Evolutionary conservation across 2,113 vertebrate species (phyloP).

Genomic region (Pterophyllum scalare): DNA sequence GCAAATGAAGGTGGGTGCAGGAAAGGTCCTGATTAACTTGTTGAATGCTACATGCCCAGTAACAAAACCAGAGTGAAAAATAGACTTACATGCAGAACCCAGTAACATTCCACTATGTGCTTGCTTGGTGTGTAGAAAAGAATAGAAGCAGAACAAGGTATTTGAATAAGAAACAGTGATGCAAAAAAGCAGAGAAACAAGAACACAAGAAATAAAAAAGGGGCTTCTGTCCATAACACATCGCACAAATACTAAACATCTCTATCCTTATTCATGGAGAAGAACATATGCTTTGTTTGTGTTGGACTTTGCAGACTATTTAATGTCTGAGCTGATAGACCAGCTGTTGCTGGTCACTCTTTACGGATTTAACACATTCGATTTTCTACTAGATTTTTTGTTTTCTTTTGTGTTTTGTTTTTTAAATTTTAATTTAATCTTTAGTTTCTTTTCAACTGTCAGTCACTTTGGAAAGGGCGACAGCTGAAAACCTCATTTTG

Average conservation of each 20-base stretch:
- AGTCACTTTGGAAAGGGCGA: not conserved
- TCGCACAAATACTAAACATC: not conserved
- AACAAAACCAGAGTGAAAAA: not conserved
- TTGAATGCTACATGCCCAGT: not conserved
- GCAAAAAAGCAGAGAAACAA: too few species aligned
- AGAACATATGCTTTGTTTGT: not conserved
- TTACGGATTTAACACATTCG: too few species aligned
- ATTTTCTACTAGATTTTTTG: not conserved
- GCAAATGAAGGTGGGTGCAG: not conserved
- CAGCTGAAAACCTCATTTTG: too few species aligned
- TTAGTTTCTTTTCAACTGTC: constrained; percentile 23
- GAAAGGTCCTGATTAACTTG: not conserved
- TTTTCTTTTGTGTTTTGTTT: not conserved
- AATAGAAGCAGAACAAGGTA: not conserved
- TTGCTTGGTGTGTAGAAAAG: not conserved
- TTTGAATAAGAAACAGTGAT: too few species aligned
- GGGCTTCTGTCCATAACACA: too few species aligned
- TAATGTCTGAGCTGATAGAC: not conserved
- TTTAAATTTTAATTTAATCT: constrained; percentile 5
- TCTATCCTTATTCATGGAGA: not conserved
- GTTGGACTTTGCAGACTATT: not conserved
- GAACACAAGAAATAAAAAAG: too few species aligned
- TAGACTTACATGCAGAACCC: not conserved
- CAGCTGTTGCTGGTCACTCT: not conserved
- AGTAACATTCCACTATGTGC: not conserved